phyloP scores from a whole-genome alignment of 64 coral and sea anemone species.

The Acropora yongei region DNA sequence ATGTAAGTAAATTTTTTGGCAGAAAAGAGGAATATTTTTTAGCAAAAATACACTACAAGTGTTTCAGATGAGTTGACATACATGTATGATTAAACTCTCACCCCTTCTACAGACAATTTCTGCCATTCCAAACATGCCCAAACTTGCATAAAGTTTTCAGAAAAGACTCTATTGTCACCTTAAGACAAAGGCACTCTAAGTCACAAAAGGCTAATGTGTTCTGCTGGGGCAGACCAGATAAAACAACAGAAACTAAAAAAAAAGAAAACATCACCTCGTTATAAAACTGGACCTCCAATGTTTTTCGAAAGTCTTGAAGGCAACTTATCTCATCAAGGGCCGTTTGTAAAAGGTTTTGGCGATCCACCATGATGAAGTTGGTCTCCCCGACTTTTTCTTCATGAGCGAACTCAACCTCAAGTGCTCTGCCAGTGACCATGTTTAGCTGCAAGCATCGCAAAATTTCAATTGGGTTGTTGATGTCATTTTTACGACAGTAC shows the following conservation, averaged over 20 bases:
- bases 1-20: too few species aligned
- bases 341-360: constrained; percentile 33
- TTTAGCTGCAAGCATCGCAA: constrained; percentile 44
- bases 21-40: not conserved
- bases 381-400: constrained; percentile 30
- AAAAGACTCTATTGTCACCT: too few species aligned
- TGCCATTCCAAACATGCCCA: too few species aligned
- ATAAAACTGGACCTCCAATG: constrained; percentile 68
- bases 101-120: too few species aligned
- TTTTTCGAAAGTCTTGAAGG: constrained; percentile 31
- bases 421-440: constrained; percentile 57
- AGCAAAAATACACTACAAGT: too few species aligned
- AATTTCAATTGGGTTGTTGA: constrained; percentile 48
- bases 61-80: too few species aligned
- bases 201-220: too few species aligned
- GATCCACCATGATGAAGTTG: constrained; percentile 65
- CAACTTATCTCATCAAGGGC: constrained; percentile 39
- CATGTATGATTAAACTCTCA: too few species aligned
- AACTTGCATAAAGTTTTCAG: too few species aligned
- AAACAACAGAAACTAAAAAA: not conserved
- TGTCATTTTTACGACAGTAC: not conserved
- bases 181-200: too few species aligned
- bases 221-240: not conserved
- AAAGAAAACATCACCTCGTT: constrained; percentile 1
- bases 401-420: constrained; percentile 14